Evolutionary conservation across 2,888 invertebrate species (phyloP), one percentile per base, ranked within the genome.

Genomic region (Salticus scenicus): DNA sequence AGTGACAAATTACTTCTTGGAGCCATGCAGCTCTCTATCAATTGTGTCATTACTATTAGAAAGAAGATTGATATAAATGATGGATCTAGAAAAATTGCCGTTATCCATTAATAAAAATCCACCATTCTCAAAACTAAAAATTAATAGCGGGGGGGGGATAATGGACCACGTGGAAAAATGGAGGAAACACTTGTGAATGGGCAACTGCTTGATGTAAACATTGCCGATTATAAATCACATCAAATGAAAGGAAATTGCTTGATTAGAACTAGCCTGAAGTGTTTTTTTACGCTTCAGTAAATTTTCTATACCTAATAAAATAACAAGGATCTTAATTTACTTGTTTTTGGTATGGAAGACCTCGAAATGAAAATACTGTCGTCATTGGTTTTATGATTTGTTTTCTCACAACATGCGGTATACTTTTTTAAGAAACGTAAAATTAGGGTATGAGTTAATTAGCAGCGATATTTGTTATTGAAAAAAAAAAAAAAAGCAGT

Each of bases 1-100:
- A 63, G 33, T 75, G 81, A 82, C 81, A 82, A 82, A 82, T 82
- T 82, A 75, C 37, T 7, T n/a, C 31, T 24, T 33, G n/a, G 8
- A 67, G 66, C 31, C 8, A 20, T 14, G 14, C 64, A 28, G n/a
- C 66, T n/a, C 33, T 14, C 7, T 33, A 33, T 67, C 33, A 67
- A 33, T 64, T 33, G 31, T 67, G 33, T 67, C 66, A 67, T 67
- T 67, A 67, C 20, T 8, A 20, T n/a, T 1, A 33, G 33, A 67
- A 17, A n/a, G 31, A 33, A 67, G 33, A 67, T 67, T 67, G 66
- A 67, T 67, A 67, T 33, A 64, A 33, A 33, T 67, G 33, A 24
- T 0, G 33, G 66, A 7, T 17, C 33, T n/a, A 17, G 33, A 67
- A 33, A 17, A 31, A 27, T 33, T 67, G 57, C 57, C 33, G 31